Evolutionary conservation across 2,888 invertebrate genomes (phyloP).

Genomic region (Drosophila villosipedis): DNA sequence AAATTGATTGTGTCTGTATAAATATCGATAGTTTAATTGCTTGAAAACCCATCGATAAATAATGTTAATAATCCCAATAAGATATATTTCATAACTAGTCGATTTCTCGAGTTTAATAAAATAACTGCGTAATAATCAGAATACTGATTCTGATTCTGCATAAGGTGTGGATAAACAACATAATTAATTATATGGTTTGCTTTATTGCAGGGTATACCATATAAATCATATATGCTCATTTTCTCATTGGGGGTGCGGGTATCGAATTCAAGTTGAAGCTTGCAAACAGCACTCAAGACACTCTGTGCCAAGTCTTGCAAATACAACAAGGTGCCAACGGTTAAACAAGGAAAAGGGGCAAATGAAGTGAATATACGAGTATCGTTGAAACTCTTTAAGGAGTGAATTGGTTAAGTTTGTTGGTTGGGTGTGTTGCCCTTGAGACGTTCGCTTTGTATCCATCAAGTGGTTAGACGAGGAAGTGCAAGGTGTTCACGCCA

Average conservation of each 20-base stretch:
- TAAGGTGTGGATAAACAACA: not conserved
- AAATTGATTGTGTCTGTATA: not conserved
- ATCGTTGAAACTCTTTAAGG: not conserved
- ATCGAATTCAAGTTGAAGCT: not conserved
- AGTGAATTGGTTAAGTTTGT: not conserved
- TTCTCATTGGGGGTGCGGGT: not conserved
- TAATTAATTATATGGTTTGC: not conserved
- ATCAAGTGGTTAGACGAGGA: slow-evolving; percentile 48
- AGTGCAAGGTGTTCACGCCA: slow-evolving; percentile 60
- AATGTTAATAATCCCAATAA: not conserved
- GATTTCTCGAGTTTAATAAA: not conserved
- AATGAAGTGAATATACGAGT: not conserved
- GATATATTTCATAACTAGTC: not conserved
- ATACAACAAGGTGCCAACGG: not conserved
- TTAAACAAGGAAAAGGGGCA: not conserved
- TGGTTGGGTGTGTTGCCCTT: slow-evolving; percentile 37
- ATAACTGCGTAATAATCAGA: not conserved
- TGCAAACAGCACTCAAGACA: not conserved
- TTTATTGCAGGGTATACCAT: not conserved
- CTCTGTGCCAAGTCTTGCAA: not conserved
- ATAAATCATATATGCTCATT: not conserved
- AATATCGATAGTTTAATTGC: not conserved
- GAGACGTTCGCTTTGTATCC: slow-evolving; percentile 30
- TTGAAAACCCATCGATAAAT: not conserved
- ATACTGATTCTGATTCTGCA: not conserved